A percentile compares a stretch with the other conserved stretches of the same genome.
Evolutionary conservation across 2,797 vertebrate genomes (phyloP).

Genomic region (Enteromius thamalakanensis): DNA sequence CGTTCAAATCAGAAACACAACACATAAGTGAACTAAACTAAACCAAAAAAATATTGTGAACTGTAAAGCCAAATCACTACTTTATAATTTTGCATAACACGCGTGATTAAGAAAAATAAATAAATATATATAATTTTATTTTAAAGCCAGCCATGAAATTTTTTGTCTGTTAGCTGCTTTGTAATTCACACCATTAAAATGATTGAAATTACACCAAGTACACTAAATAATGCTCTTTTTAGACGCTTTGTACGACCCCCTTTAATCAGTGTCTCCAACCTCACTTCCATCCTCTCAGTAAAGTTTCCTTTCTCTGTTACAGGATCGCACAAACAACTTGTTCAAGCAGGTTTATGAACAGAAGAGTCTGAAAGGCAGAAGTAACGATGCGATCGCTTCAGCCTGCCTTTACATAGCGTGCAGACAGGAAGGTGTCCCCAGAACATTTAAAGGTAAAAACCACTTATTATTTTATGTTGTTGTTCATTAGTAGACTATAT

Average conservation of each 20-base stretch:
- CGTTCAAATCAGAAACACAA: not conserved
- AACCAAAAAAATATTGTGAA: not conserved
- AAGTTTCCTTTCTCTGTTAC: constrained; percentile 64
- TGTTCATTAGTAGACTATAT: not conserved
- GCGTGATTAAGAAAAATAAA: not conserved
- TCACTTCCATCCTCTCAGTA: not conserved
- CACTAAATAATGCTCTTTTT: not conserved
- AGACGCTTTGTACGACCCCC: not conserved
- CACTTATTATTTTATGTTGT: not conserved
- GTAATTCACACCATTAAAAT: not conserved
- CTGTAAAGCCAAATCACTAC: not conserved
- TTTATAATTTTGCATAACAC: not conserved
- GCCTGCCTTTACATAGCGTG: constrained; percentile 99
- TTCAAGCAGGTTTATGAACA: constrained; percentile 99
- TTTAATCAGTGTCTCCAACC: not conserved
- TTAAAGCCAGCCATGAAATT: not conserved
- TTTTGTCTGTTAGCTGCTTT: not conserved
- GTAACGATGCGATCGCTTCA: constrained; percentile 97
- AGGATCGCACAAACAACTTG: constrained; percentile 99
- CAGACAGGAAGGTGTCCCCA: constrained; percentile 96
- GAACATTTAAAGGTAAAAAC: constrained; percentile 94
- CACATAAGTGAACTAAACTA: not conserved
- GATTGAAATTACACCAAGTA: not conserved
- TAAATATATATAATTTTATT: not conserved
- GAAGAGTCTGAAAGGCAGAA: constrained; percentile 97